Percentiles rank a stretch among this genome's conserved stretches.
Evolutionary conservation across 1,140 invertebrate species (phyloP).

Genomic region (Drosophila nigromelanica): DNA sequence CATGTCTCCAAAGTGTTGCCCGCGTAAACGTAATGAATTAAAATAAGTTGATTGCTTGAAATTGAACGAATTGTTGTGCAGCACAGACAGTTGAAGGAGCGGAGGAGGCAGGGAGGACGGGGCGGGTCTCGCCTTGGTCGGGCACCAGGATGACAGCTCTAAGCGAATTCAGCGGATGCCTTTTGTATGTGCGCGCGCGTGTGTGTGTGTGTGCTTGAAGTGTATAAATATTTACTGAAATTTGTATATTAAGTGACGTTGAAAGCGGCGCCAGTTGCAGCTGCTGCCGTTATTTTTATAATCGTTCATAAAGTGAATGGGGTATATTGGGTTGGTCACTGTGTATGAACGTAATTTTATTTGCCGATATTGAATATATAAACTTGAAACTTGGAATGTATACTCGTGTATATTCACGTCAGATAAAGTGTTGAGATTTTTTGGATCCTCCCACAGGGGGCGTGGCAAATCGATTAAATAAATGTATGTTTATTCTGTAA

Average conservation of each 20-base stretch:
- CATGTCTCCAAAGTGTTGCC: conserved; percentile 78
- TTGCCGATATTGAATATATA: too few relatives aligned
- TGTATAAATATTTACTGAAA: conserved; percentile 79
- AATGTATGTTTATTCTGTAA: too few relatives aligned
- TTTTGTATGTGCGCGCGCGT: conserved; percentile 16
- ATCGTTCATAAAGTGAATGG: conserved; percentile 1
- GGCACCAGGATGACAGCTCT: conserved; percentile 28
- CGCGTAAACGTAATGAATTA: conserved; percentile 82
- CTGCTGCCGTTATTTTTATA: conserved; percentile 6
- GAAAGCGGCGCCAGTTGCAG: conserved; percentile 51
- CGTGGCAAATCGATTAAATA: too few relatives aligned
- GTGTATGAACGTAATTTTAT: too few relatives aligned
- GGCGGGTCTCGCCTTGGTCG: conserved; percentile 31
- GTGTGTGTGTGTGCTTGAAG: conserved; percentile 20
- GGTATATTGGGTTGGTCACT: too few relatives aligned
- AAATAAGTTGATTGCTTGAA: conserved; percentile 82
- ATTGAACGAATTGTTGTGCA: conserved; percentile 76
- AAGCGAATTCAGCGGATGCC: conserved; percentile 24
- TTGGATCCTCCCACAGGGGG: too few relatives aligned
- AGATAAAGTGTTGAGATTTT: too few relatives aligned
- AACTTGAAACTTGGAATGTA: too few relatives aligned
- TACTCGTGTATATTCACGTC: too few relatives aligned
- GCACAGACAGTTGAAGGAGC: background rate
- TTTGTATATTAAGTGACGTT: conserved; percentile 80
- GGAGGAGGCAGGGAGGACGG: background rate